Percentiles rank a stretch among this genome's conserved stretches.
Conservation (phyloP, 2,888 invertebrate species). For the Eupithecia vulgata region DNA sequence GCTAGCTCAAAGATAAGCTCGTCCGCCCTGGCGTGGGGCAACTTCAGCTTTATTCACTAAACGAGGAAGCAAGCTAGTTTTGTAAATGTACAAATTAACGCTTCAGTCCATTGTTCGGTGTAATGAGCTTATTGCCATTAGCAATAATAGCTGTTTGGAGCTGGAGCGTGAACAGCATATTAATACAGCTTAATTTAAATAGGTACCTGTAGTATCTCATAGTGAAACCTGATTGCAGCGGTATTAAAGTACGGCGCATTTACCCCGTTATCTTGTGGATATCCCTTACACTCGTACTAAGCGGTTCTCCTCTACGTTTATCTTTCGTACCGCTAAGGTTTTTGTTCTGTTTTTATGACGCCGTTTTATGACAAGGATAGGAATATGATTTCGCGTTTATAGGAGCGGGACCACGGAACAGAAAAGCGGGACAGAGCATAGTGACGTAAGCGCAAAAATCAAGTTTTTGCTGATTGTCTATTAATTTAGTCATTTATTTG, state of each 20-base stretch:
- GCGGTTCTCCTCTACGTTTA: background rate
- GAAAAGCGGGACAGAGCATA: no score
- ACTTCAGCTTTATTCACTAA: constrained; percentile 16
- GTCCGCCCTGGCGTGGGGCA: background rate
- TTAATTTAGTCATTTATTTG: no score
- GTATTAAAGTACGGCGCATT: no score
- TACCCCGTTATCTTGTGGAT: no score
- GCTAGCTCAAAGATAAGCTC: background rate
- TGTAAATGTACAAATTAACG: background rate
- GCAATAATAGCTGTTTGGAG: constrained; percentile 9
- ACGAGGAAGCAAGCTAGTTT: constrained; percentile 13
- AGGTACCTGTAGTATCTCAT: background rate
- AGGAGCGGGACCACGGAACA: no score
- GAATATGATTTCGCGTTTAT: no score
- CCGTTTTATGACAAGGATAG: no score
- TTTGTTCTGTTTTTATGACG: background rate
- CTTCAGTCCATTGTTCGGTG: background rate
- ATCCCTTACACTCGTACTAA: background rate
- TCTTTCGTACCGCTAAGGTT: background rate
- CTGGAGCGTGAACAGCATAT: background rate
- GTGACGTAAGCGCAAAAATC: no score
- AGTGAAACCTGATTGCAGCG: no score
- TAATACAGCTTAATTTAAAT: background rate
- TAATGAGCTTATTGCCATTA: constrained; percentile 16
- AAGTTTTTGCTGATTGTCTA: no score